A percentile compares a stretch with the other conserved stretches of the same genome.
Conservation (phyloP, 2,113 vertebrate genomes). For the Sitta europaea region DNA sequence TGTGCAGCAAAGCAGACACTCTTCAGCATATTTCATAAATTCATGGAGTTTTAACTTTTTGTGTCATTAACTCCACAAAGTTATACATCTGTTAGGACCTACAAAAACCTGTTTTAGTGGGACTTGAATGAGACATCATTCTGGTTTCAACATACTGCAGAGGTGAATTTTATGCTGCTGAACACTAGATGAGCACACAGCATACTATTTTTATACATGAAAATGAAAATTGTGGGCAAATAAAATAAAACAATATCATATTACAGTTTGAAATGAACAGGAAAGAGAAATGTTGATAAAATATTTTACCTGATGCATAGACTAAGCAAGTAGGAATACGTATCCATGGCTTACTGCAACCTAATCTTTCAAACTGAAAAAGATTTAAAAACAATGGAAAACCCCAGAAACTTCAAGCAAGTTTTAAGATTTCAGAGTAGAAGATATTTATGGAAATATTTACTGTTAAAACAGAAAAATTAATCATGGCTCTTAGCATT, state of each 20-base stretch:
- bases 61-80: background rate
- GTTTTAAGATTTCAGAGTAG: background rate
- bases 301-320: slow-evolving; percentile 84
- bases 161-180: background rate
- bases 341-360: slow-evolving; percentile 82
- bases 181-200: background rate
- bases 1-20: background rate
- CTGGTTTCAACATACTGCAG: background rate
- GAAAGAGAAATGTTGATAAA: background rate
- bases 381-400: background rate
- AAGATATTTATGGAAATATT: background rate
- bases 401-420: background rate
- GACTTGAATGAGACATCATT: background rate
- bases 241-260: background rate
- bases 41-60: background rate
- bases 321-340: slow-evolving; percentile 82
- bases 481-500: background rate
- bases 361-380: slow-evolving; percentile 89
- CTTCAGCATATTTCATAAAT: background rate
- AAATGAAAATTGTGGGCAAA: background rate
- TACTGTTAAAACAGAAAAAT: background rate
- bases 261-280: background rate
- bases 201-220: background rate
- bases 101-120: background rate
- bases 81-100: background rate